Base-by-base conservation (phyloP, 1,140 invertebrate genomes). In the Drosophila pseudoobscura region DNA sequence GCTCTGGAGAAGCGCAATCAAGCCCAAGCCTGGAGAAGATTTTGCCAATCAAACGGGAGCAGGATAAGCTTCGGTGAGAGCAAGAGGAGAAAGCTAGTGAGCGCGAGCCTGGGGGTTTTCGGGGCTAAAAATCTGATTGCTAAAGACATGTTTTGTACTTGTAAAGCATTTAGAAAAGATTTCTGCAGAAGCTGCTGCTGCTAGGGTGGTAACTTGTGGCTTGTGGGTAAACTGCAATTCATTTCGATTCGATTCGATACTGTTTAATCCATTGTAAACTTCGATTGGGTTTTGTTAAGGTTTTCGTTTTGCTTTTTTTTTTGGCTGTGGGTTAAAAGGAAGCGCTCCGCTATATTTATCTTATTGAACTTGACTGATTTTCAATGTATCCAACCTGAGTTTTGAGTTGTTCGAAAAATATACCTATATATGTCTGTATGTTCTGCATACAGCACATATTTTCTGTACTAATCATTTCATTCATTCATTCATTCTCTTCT, bases 391-490 rank as follows among this genome's bases (percentile, higher is more conserved):
- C 83, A 88, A 88, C 83, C 83, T 88, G 83, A 88, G 83, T 88
- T 88, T 39, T 88, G 83, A 88, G 84, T 88, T 88, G 84, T 83
- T 85, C 83, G 87, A 88, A 88, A 88, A 88, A 88, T 87, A 87
- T 88, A 71, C 73, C 75, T 83, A 66, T 72, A 62, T 57, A 46
- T 74, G 43, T 46, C 71, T 13, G 2, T 8, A 31, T 57, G 47
- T 75, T 62, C n/a, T 61, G 45, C 69, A 20, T 74, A 51, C 57
- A 54, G 58, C 57, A 54, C 61, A 68, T 60, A 46, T 69, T 52
- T 75, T 45, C 35, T 65, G 50, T 20, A 44, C 31, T 56, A 29
- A 45, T 61, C 65, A 51, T 63, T 75, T 75, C 55, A 54, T 52
- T 47, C 7, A 31, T 52, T 58, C 7, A 31, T 52, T 58, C 53